Base-by-base conservation (phyloP, 2,113 vertebrate species). In the Petrocephalus microphthalmus region DNA sequence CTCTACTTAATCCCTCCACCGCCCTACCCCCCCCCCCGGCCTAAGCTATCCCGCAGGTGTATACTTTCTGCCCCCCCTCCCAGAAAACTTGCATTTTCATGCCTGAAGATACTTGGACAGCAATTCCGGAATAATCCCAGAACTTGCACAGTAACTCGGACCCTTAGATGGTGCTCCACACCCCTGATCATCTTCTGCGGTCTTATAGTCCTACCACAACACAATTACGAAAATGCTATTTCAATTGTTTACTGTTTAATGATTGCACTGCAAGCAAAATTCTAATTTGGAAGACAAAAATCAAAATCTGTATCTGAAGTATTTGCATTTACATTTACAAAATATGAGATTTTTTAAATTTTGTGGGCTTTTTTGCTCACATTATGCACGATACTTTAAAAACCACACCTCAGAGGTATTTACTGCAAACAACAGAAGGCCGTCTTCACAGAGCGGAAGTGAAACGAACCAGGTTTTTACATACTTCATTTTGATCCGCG, bases 391-490 rank as follows among this genome's bases (percentile, higher is more conserved):
- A 89, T 89, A 92, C 84, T 88, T 90, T 91, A 64, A 91, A 90
- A 92, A 91, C 87, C 92, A 78, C 22, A 86, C 91, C 88, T 92
- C 90, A 91, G 89, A 93, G 92, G 91, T 89, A 93, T 94, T 93
- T 93, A 94, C 90, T 89, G 88, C 57, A 84, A 90, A 90, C 89
- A 93, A 93, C 91, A 92, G 89, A 88, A 84, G 33, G 33, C 37
- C 42, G 95, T 95, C 95, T 95, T 94, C 91, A 94, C 92, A 92
- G 91, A 93, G 92, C 93, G 93, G 95, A 90, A 91, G 91, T 93
- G 94, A 60, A 64, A 95, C 95, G 95, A 95, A 94, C 94, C 94
- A 94, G 94, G 94, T 96, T 96, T 29, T 95, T 94, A 95, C 95
- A 95, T 93, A 94, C 91, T 93, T 91, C 94, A 94, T 95, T 95